Conservation (phyloP, 2,888 invertebrate species). For the Orchesellides sinensis region DNA sequence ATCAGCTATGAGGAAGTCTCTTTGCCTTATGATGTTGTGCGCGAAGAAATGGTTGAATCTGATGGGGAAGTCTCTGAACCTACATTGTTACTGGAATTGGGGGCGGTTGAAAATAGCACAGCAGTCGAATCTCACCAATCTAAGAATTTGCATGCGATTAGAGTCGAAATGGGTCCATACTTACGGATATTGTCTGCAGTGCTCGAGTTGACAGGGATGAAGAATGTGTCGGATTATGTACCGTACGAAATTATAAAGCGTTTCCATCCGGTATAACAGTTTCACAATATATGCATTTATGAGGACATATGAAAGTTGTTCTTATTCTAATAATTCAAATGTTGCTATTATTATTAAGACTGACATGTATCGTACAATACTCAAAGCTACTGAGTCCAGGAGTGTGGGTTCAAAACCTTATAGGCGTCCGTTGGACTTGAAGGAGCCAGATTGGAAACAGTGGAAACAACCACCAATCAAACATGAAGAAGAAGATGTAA, state of each 20-base stretch:
- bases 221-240: not conserved
- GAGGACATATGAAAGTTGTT: not conserved
- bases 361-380: not conserved
- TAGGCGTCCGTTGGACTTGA: not conserved
- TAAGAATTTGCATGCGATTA: no score
- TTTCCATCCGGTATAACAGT: slow-evolving; percentile 28
- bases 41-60: no score
- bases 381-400: not conserved
- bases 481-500: not conserved
- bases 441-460: not conserved
- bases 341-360: not conserved
- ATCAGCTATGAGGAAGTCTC: no score
- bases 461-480: not conserved
- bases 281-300: not conserved
- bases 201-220: slow-evolving; percentile 8
- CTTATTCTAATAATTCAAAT: not conserved
- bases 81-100: no score
- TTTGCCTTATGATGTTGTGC: no score
- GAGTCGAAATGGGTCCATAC: slow-evolving; percentile 2
- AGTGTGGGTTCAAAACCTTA: not conserved
- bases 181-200: slow-evolving; percentile 8
- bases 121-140: no score
- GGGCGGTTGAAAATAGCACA: no score
- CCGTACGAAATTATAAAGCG: slow-evolving; percentile 20
- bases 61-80: no score